Evolutionary conservation across 92 coral and sea anemone species (phyloP).

Genomic region (Actinostola sp.): DNA sequence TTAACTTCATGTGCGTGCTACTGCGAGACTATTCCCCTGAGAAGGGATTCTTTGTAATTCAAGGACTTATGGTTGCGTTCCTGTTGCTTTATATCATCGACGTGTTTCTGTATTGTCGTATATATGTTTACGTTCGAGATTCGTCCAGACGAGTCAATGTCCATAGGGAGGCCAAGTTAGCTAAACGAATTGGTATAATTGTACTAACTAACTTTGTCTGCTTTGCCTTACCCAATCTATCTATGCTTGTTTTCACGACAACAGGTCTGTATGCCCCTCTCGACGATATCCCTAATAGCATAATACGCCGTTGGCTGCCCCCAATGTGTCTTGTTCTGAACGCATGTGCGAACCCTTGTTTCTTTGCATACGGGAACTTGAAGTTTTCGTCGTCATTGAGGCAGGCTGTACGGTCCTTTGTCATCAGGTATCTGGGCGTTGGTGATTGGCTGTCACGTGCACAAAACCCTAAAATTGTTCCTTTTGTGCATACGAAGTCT

Average conservation of each 20-base stretch:
- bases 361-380: slow-evolving; percentile 63
- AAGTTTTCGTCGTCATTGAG: slow-evolving; percentile 29
- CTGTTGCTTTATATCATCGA: slow-evolving; percentile 32
- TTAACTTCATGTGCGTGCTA: slow-evolving; percentile 59
- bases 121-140: slow-evolving; percentile 40
- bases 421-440: background rate
- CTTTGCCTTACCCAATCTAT: slow-evolving; percentile 54
- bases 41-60: slow-evolving; percentile 37
- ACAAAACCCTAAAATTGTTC: too few species aligned
- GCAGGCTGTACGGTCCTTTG: background rate
- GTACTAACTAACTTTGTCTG: slow-evolving; percentile 53
- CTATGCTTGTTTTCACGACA: slow-evolving; percentile 25
- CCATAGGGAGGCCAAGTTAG: slow-evolving; percentile 51
- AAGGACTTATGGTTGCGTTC: slow-evolving; percentile 37
- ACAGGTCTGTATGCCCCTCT: slow-evolving; percentile 21
- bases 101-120: slow-evolving; percentile 37
- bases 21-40: slow-evolving; percentile 41
- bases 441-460: too few species aligned
- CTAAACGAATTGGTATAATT: slow-evolving; percentile 49
- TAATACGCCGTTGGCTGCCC: slow-evolving; percentile 56
- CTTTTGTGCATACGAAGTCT: too few species aligned
- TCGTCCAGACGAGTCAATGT: slow-evolving; percentile 29
- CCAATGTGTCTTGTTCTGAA: slow-evolving; percentile 58
- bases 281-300: slow-evolving; percentile 33
- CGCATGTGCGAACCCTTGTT: slow-evolving; percentile 54